These are phyloP conservation scores for Apis florea DNA, from an alignment of 1,140 invertebrate genomes.

Conservation along the genomic window DNA sequence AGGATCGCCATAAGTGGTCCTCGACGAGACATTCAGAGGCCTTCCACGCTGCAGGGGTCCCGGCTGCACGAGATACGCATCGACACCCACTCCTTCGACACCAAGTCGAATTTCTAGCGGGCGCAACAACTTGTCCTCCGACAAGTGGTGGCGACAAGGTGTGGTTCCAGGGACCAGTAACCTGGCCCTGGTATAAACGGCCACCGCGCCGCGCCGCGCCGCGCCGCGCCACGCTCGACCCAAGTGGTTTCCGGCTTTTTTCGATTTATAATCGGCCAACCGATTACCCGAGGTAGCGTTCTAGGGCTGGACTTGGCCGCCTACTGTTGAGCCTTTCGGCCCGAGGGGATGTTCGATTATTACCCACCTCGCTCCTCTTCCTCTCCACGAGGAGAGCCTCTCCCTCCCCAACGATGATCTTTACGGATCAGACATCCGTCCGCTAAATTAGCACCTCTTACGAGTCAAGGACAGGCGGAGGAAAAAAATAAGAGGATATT, in stretches of 20 bases:
- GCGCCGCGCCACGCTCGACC: too few relatives aligned
- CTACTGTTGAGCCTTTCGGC: constrained; percentile 63
- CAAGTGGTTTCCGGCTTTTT: constrained; percentile 68
- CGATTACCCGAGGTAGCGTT: constrained; percentile 64
- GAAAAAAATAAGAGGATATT: constrained; percentile 30
- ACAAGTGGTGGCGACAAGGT: constrained; percentile 55
- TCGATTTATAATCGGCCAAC: constrained; percentile 64
- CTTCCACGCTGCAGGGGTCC: constrained; percentile 59
- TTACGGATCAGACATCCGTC: constrained; percentile 62
- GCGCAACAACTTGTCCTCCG: constrained; percentile 47
- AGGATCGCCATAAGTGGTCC: constrained; percentile 63
- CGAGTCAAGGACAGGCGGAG: constrained; percentile 55
- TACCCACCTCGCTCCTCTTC: constrained; percentile 58
- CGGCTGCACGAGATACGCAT: constrained; percentile 66
- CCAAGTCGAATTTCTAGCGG: constrained; percentile 55
- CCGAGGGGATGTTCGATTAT: constrained; percentile 66
- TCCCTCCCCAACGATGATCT: constrained; percentile 42
- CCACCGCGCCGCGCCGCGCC: constrained; percentile 25
- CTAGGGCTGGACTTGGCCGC: constrained; percentile 60
- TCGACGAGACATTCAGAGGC: constrained; percentile 56
- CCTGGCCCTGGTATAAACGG: constrained; percentile 8
- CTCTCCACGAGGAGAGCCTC: constrained; percentile 4
- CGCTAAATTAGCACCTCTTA: constrained; percentile 63
- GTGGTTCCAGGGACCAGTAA: constrained; percentile 49
- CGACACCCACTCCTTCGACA: constrained; percentile 60